Conservation (phyloP, 2,797 vertebrate genomes). For the Gymnocypris eckloni region DNA sequence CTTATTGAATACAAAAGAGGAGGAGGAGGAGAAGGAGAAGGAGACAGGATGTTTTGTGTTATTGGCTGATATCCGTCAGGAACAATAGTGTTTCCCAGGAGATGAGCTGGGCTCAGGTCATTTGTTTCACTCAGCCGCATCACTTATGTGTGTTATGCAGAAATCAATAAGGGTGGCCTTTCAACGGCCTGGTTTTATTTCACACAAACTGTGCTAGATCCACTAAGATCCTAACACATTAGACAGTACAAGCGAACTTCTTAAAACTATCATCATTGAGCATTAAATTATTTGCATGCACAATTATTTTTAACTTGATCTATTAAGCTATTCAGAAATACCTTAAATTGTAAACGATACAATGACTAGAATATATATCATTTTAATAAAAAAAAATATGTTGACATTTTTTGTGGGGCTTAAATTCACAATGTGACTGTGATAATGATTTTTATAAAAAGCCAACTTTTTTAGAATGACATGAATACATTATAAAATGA, state of each 20-base stretch:
- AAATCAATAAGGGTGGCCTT: constrained; percentile 69
- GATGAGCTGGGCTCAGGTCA: constrained; percentile 55
- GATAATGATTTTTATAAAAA: background rate
- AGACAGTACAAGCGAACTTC: constrained; percentile 42
- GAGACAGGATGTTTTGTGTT: constrained; percentile 46
- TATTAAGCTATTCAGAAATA: background rate
- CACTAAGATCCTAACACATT: constrained; percentile 51
- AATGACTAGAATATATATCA: background rate
- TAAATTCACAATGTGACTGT: background rate
- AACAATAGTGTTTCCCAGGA: constrained; percentile 64
- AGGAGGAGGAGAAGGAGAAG: background rate
- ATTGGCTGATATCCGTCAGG: constrained; percentile 50
- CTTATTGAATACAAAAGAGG: constrained; percentile 18
- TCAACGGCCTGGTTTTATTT: constrained; percentile 65
- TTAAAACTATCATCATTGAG: background rate
- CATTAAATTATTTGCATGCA: background rate
- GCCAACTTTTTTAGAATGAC: background rate
- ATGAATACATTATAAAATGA: background rate
- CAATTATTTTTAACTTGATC: background rate
- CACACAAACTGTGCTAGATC: constrained; percentile 63
- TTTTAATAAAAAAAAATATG: background rate
- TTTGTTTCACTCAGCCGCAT: constrained; percentile 53
- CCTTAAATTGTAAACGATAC: background rate
- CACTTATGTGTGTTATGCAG: constrained; percentile 65
- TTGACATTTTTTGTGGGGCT: background rate